phyloP scores from a whole-genome alignment of 2,113 vertebrate species.

The Columba janthina region DNA sequence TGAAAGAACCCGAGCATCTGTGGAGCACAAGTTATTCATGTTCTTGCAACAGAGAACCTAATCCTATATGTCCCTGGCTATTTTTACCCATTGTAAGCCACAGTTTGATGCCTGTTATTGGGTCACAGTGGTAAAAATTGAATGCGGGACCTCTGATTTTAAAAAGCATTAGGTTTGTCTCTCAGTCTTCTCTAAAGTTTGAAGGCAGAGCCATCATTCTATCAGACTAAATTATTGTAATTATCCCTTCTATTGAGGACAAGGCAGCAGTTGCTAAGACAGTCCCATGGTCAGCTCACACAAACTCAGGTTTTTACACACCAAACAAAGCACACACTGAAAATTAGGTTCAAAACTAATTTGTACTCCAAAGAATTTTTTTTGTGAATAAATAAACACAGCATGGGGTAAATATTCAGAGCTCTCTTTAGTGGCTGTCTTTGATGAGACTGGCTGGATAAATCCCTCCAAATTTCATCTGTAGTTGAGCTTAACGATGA shows the following conservation, averaged over 20 bases:
- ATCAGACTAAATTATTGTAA: neutral
- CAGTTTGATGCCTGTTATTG: neutral
- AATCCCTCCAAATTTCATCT: constrained; percentile 56
- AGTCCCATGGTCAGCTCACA: neutral
- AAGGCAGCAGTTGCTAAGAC: neutral
- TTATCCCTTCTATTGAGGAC: neutral
- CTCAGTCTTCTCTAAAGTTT: neutral
- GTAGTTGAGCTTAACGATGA: neutral
- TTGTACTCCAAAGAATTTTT: neutral
- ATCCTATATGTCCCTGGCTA: neutral
- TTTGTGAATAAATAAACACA: constrained; percentile 28
- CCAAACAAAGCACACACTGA: neutral
- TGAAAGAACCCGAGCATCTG: neutral
- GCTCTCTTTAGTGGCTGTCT: neutral
- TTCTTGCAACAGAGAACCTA: neutral
- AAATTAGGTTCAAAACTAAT: constrained; percentile 24
- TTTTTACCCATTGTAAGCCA: constrained; percentile 1
- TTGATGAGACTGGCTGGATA: constrained; percentile 38
- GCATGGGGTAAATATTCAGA: constrained; percentile 16
- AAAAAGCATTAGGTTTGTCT: neutral
- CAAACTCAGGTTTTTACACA: neutral
- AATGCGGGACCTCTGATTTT: neutral
- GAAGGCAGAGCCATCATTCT: neutral
- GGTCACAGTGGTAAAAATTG: neutral
- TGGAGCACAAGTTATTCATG: neutral